phyloP scores from a whole-genome alignment of 1,140 invertebrate genomes.

The Drosophila repleta region DNA sequence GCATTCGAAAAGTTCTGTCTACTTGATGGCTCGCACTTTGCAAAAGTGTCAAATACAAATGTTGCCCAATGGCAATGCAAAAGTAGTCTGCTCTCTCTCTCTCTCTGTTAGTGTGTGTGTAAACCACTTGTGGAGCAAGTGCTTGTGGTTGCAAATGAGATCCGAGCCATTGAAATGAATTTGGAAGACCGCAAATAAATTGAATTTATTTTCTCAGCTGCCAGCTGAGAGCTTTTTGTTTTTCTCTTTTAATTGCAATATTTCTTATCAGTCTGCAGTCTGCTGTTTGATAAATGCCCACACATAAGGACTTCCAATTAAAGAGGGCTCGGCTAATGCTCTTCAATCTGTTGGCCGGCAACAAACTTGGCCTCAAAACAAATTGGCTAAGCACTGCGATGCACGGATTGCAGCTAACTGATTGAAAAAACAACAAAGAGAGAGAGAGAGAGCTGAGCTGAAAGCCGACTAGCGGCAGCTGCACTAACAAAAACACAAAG shows the following conservation, averaged over 20 bases:
- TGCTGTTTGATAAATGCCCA: conserved; percentile 35
- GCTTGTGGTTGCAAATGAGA: background rate
- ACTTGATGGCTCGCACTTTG: background rate
- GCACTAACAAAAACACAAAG: conserved; percentile 40
- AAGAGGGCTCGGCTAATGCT: conserved; percentile 51
- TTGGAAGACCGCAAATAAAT: conserved; percentile 19
- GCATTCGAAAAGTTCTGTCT: conserved; percentile 1
- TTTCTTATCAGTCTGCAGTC: conserved; percentile 46
- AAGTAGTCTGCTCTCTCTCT: background rate
- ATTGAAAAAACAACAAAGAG: background rate
- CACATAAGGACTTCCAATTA: conserved; percentile 56
- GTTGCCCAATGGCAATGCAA: conserved; percentile 7
- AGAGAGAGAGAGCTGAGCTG: background rate
- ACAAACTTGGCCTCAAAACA: conserved; percentile 60
- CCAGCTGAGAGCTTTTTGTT: background rate
- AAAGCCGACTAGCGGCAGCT: conserved; percentile 32
- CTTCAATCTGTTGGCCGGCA: conserved; percentile 55
- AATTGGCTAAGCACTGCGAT: conserved; percentile 50
- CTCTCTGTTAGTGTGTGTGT: background rate
- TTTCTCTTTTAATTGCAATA: conserved; percentile 2
- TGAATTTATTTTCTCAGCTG: conserved; percentile 21
- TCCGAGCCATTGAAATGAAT: background rate
- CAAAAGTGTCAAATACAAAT: conserved; percentile 10
- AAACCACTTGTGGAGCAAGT: conserved; percentile 13
- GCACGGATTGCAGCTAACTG: conserved; percentile 19